Conservation (phyloP, 2,888 invertebrate genomes). For the Melanotus villosus region DNA sequence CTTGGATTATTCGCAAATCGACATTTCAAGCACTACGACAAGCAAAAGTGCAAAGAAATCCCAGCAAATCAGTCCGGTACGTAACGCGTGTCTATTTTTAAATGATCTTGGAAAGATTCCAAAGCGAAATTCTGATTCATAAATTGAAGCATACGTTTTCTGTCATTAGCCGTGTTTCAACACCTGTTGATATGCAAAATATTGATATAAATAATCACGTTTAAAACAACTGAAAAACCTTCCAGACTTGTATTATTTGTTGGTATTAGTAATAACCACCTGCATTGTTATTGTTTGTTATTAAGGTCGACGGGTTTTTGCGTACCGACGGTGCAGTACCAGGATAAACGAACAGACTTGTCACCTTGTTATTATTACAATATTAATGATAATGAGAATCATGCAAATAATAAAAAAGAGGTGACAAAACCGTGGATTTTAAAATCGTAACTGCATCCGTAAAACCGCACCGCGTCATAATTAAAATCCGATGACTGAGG, state of each 20-base stretch:
- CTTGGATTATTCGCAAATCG: no score
- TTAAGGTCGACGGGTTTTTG: conserved; percentile 26
- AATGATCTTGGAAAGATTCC: conserved; percentile 39
- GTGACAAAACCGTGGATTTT: neutral
- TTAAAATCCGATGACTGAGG: neutral
- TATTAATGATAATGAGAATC: no score
- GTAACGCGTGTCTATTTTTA: conserved; percentile 31
- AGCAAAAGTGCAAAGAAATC: neutral
- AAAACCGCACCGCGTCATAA: conserved; percentile 1
- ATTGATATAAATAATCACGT: conserved; percentile 31
- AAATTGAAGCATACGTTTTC: conserved; percentile 28
- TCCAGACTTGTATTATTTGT: conserved; percentile 10
- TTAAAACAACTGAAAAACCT: no score
- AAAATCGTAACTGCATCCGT: conserved; percentile 1
- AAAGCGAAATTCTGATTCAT: conserved; percentile 44
- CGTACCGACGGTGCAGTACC: neutral
- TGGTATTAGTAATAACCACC: neutral
- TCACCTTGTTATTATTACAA: neutral
- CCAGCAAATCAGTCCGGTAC: neutral
- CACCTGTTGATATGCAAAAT: conserved; percentile 47
- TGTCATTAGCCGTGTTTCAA: conserved; percentile 33
- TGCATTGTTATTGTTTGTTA: conserved; percentile 6
- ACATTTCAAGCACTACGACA: no score
- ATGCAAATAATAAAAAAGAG: neutral
- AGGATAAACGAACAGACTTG: no score